A percentile compares a stretch with the other conserved stretches of the same genome.
Evolutionary conservation across 2,888 invertebrate genomes (phyloP).

Genomic region (Cylloceria caligata): DNA sequence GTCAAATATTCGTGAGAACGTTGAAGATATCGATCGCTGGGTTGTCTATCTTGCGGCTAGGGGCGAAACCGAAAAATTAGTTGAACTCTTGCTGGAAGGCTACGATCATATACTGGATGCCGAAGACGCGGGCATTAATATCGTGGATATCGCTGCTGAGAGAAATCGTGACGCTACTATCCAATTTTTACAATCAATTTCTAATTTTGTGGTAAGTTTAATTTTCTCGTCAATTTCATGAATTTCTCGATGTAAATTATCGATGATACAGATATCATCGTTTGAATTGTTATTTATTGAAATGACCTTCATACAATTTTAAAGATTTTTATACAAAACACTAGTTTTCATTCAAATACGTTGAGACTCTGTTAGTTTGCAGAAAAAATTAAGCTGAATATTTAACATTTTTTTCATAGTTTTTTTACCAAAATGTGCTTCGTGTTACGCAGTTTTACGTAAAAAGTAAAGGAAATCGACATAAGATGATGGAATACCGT

Average conservation of each 20-base stretch:
- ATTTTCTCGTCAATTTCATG: not conserved
- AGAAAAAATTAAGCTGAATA: too few relatives aligned
- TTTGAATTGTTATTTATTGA: too few relatives aligned
- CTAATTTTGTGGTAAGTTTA: constrained; percentile 90
- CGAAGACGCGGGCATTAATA: constrained; percentile 89
- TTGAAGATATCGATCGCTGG: constrained; percentile 92
- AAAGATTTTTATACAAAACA: not conserved
- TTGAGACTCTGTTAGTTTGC: too few relatives aligned
- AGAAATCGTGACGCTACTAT: constrained; percentile 89
- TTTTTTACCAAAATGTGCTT: too few relatives aligned
- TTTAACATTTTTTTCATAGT: too few relatives aligned
- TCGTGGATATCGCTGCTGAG: constrained; percentile 89
- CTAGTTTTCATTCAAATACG: too few relatives aligned
- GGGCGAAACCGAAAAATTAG: constrained; percentile 90
- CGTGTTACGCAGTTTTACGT: too few relatives aligned
- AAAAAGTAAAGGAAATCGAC: too few relatives aligned
- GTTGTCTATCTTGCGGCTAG: constrained; percentile 91
- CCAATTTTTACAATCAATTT: constrained; percentile 89
- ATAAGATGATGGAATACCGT: too few relatives aligned
- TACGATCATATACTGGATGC: constrained; percentile 95
- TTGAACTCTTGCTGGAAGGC: constrained; percentile 91
- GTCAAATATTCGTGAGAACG: constrained; percentile 92
- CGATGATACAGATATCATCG: too few relatives aligned
- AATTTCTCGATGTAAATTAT: not conserved
- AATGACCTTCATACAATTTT: not conserved